Base-by-base conservation (phyloP, 2,113 vertebrate genomes). In the Paracanthobrama guichenoti region DNA sequence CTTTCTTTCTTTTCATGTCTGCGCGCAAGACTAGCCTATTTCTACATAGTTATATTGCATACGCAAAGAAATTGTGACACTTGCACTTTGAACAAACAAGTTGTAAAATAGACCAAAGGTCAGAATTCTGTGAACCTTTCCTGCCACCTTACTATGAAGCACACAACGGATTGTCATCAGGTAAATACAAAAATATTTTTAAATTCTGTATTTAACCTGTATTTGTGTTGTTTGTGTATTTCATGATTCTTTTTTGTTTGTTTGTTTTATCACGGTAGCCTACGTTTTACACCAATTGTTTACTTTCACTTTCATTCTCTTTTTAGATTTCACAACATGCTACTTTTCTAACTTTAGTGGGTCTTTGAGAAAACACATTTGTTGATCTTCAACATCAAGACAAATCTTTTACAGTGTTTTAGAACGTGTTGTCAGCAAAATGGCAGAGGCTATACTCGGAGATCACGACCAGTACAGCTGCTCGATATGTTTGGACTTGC, bases 401-500 rank as follows among this genome's bases (percentile, higher is more conserved):
- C n/a, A 73, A 14, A 46, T 44, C 3, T 31, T 26, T 69, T 69
- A 20, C 5, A 13, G 35, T n/a, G 3, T 69, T 0, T 69, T 39
- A 12, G 0, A 8, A 35, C 4, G 50, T 35, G 9, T 39, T n/a
- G 6, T 4, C 13, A 16, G 60, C 22, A 22, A 48, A 59, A 84
- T 86, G 84, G 81, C 69, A 9, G 42, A 46, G 12, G 53, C 81
- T 16, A 6, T 62, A 10, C 2, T 84, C 10, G 22, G 13, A n/a
- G 44, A 84, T 44, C 35, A 26, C 10, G 81, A 81, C 8, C 87
- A 85, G 35, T 88, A 86, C 82, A 84, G 22, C 46, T 88, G 87
- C 57, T 76, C 84, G 0, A 74, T 88, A 59, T 88, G 87, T 86
- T 44, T 86, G 39, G 87, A 88, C 2, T 53, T 88, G 18, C 79